Evolutionary conservation across 2,888 invertebrate species (phyloP).

Genomic region (Exephanes ischioxanthus): DNA sequence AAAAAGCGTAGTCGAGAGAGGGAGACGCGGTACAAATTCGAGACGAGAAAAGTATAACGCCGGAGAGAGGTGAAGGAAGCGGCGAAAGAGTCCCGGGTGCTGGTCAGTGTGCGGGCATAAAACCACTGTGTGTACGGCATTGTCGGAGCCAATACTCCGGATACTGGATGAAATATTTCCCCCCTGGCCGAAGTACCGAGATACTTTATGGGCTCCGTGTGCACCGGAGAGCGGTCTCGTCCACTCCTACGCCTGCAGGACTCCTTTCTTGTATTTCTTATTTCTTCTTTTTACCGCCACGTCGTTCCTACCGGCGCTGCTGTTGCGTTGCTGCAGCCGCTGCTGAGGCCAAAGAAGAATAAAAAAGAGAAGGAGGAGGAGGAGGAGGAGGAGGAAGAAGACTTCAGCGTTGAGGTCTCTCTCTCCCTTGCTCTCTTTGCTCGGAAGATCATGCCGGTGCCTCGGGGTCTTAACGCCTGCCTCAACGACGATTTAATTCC

Average conservation of each 20-base stretch:
- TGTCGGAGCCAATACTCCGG: constrained; percentile 69
- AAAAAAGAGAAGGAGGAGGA: constrained; percentile 5
- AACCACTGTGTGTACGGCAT: constrained; percentile 58
- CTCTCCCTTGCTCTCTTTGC: constrained; percentile 17
- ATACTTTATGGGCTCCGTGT: constrained; percentile 67
- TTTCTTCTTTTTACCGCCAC: constrained; percentile 35
- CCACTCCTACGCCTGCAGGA: constrained; percentile 40
- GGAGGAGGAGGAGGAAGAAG: constrained; percentile 39
- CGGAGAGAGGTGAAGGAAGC: constrained; percentile 29
- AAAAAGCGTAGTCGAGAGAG: constrained; percentile 16
- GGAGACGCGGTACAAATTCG: constrained; percentile 4
- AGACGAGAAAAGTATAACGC: constrained; percentile 34
- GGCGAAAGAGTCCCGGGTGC: constrained; percentile 38
- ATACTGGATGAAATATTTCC: constrained; percentile 69
- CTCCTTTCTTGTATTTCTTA: constrained; percentile 38
- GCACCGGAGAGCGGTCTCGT: constrained; percentile 42
- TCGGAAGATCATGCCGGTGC: constrained; percentile 52
- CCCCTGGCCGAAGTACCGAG: constrained; percentile 66
- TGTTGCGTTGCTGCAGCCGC: constrained; percentile 24
- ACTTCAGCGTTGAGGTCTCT: constrained; percentile 30
- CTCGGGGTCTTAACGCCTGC: constrained; percentile 62
- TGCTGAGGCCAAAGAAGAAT: constrained; percentile 22
- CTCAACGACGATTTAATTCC: constrained; percentile 65
- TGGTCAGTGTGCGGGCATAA: constrained; percentile 66
- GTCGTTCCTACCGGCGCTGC: constrained; percentile 21